Evolutionary conservation across 2,888 invertebrate genomes (phyloP), one percentile per base, ranked within the genome.

Genomic region (Stenodema calcarata): DNA sequence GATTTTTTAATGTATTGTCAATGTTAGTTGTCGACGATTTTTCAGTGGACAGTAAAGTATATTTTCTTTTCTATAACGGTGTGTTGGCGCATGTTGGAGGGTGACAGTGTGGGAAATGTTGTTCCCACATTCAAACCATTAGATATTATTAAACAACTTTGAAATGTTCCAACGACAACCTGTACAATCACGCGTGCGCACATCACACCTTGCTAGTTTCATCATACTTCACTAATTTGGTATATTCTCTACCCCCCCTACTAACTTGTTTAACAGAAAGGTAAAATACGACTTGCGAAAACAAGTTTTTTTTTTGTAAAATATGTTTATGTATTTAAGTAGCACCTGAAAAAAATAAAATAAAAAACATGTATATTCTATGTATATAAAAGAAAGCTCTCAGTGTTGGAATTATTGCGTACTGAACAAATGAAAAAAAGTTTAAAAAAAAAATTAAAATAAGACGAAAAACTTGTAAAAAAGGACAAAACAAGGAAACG

Each of bases 1-100:
- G 76, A 69, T 86, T 79, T 62, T 62, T 87, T 84, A 79, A 83
- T 87, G 86, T 87, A 86, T 86, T 62, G 87, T 87, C 87, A 86
- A 79, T 87, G 84, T 87, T 87, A 87, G 78, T 75, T 78, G 78
- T 78, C 44, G 16, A 35, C 0, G 18, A 44, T 62, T 62, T 62
- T 27, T 78, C 73, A 35, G 73, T 73, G 73, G 73, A 35, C 30
- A 73, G 73, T 11, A 62, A 44, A 54, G 54, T n/a, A 23, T 62
- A 23, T 62, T 62, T 62, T 62, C 41, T 30, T 73, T 73, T 69
- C 69, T 73, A 73, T 62, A 62, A 62, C 4, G 73, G 73, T 35
- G 73, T 35, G 73, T 73, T 73, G 23, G 54, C 54, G 11, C 54
- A 54, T 54, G 54, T 4, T 18, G 4, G 4, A 18, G 18, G 11